These are phyloP conservation scores for Hirundo rustica DNA, from an alignment of 2,797 vertebrate genomes.

Conservation along the genomic window DNA sequence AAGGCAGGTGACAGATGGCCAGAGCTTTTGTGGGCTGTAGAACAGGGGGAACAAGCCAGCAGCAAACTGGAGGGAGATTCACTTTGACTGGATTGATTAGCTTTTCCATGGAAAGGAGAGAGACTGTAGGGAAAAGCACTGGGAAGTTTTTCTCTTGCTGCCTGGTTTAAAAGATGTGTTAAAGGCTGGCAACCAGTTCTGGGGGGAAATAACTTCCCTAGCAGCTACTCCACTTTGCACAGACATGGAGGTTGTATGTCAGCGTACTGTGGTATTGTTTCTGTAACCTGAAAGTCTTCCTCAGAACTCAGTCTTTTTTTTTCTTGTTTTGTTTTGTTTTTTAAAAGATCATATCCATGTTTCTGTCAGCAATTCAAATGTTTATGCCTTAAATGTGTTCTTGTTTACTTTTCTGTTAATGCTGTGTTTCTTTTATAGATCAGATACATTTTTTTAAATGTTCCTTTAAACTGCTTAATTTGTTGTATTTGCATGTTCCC, in stretches of 20 bases:
- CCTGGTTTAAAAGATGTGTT: background rate
- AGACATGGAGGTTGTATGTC: background rate
- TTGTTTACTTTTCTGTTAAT: background rate
- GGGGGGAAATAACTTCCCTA: background rate
- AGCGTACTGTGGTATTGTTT: background rate
- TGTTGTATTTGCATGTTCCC: background rate
- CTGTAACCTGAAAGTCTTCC: background rate
- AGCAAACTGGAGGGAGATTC: background rate
- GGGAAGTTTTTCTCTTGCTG: background rate
- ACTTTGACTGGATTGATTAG: background rate
- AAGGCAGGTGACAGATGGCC: background rate
- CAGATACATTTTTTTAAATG: background rate
- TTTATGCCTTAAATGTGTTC: background rate
- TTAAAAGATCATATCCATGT: background rate
- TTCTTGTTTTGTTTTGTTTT: background rate
- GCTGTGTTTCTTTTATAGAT: background rate
- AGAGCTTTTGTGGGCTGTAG: background rate
- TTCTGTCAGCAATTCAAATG: background rate
- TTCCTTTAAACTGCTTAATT: background rate
- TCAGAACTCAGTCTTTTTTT: background rate
- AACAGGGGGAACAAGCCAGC: rapidly evolving
- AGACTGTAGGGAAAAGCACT: background rate
- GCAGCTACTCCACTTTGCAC: background rate
- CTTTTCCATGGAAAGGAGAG: background rate
- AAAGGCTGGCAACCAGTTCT: background rate